These are phyloP conservation scores for Hetaerina titia DNA, from an alignment of 2,888 invertebrate genomes.

Conservation along the genomic window DNA sequence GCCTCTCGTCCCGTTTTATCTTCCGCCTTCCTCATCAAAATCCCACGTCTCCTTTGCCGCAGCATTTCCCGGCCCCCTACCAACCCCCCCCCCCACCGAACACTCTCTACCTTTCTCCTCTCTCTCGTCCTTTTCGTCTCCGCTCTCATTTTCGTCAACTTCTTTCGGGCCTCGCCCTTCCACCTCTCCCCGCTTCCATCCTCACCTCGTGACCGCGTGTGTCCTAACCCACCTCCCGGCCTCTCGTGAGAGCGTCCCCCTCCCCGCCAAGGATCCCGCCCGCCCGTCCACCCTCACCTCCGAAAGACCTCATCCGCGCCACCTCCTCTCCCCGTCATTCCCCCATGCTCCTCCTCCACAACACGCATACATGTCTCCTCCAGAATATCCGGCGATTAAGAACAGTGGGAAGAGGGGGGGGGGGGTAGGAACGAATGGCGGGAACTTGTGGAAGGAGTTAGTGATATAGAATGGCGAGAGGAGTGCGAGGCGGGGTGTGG, in stretches of 20 bases:
- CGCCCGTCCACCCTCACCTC: too few species aligned
- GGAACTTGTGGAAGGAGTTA: background rate
- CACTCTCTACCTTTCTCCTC: background rate
- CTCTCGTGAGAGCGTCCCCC: background rate
- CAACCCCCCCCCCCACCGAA: background rate
- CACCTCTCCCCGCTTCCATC: background rate
- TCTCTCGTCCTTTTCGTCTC: constrained; percentile 7
- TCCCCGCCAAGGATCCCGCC: too few species aligned
- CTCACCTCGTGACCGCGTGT: background rate
- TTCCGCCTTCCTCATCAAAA: background rate
- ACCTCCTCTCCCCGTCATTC: background rate
- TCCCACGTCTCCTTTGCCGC: too few species aligned
- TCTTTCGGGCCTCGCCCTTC: background rate
- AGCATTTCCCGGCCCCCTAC: background rate
- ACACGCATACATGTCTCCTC: background rate
- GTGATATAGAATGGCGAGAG: background rate
- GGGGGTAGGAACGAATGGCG: background rate
- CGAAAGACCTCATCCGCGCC: too few species aligned
- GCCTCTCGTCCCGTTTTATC: too few species aligned
- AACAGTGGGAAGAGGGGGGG: background rate
- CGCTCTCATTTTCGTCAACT: background rate
- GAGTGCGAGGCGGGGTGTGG: background rate
- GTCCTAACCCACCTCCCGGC: background rate
- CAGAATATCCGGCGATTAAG: constrained; percentile 43
- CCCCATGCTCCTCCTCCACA: background rate